phyloP scores from a whole-genome alignment of 2,113 vertebrate species.

The Caracal caracal region DNA sequence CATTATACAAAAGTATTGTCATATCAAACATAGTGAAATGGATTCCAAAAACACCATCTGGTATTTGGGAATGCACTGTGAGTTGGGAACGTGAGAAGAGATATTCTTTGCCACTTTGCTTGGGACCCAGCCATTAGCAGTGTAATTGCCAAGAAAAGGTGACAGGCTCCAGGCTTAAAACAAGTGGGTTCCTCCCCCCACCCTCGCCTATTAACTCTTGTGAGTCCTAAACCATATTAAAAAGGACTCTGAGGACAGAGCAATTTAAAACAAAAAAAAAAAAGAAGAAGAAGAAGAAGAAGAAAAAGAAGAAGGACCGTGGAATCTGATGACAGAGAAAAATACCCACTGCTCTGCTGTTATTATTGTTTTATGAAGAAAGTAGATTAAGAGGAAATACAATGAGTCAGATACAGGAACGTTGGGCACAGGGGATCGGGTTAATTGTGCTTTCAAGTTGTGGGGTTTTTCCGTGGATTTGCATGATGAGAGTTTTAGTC shows the following conservation, averaged over 20 bases:
- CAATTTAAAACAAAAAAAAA: conserved; percentile 36
- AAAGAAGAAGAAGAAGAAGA: conserved; percentile 33
- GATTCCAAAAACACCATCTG: conserved; percentile 99
- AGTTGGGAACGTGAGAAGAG: conserved; percentile 93
- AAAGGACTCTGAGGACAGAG: conserved; percentile 76
- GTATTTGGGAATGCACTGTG: conserved; percentile 93
- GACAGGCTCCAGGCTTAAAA: conserved; percentile 93
- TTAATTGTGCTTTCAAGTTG: conserved; percentile 80
- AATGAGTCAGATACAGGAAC: conserved; percentile 74
- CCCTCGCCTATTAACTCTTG: conserved; percentile 87
- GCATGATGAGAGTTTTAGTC: conserved; percentile 88
- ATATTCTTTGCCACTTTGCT: conserved; percentile 94
- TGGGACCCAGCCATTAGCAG: conserved; percentile 94
- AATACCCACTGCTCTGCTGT: conserved; percentile 13
- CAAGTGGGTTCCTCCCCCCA: conserved; percentile 79
- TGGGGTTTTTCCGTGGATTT: conserved; percentile 82
- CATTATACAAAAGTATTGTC: conserved; percentile 93
- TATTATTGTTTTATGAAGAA: conserved; percentile 33
- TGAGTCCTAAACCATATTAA: conserved; percentile 83
- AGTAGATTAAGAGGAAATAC: conserved; percentile 62
- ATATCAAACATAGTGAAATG: conserved; percentile 93
- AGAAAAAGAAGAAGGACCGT: conserved; percentile 39
- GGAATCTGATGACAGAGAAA: conserved; percentile 60
- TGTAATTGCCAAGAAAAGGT: conserved; percentile 96
- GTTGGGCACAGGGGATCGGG: conserved; percentile 40